Conservation (phyloP, 2,797 vertebrate genomes). For the Halcyon smyrnensis region DNA sequence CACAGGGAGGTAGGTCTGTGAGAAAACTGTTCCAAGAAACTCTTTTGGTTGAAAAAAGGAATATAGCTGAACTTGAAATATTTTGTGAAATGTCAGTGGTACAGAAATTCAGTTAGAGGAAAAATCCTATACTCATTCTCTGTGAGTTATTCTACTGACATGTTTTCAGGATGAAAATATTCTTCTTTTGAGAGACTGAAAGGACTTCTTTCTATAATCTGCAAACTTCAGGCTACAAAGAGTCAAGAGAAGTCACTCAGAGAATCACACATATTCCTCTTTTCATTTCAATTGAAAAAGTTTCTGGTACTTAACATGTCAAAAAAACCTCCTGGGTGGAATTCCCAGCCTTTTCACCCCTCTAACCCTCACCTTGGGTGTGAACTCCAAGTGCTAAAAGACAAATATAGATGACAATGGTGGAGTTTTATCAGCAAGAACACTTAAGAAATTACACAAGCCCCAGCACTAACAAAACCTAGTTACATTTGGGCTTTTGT, state of each 20-base stretch:
- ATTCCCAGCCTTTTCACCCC: not conserved
- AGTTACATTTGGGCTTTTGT: not conserved
- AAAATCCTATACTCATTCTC: not conserved
- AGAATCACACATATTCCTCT: rapidly evolving
- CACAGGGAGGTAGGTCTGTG: not conserved
- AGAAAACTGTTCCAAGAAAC: not conserved
- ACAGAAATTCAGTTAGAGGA: not conserved
- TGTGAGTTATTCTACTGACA: not conserved
- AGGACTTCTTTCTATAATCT: not conserved
- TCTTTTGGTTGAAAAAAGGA: not conserved
- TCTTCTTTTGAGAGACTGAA: not conserved
- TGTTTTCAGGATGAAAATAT: not conserved
- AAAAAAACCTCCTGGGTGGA: not conserved
- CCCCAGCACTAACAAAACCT: not conserved
- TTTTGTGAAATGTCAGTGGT: not conserved
- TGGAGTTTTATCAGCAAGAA: not conserved
- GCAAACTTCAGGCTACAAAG: not conserved
- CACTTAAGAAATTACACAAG: not conserved
- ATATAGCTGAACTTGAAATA: not conserved
- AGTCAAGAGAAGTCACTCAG: not conserved
- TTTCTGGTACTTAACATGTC: not conserved
- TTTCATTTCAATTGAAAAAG: not conserved
- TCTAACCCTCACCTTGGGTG: not conserved
- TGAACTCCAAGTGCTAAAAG: not conserved
- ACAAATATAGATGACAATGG: not conserved